Conservation (phyloP, 64 coral and sea anemone genomes). For the Dendrophyllia cribrosa region DNA sequence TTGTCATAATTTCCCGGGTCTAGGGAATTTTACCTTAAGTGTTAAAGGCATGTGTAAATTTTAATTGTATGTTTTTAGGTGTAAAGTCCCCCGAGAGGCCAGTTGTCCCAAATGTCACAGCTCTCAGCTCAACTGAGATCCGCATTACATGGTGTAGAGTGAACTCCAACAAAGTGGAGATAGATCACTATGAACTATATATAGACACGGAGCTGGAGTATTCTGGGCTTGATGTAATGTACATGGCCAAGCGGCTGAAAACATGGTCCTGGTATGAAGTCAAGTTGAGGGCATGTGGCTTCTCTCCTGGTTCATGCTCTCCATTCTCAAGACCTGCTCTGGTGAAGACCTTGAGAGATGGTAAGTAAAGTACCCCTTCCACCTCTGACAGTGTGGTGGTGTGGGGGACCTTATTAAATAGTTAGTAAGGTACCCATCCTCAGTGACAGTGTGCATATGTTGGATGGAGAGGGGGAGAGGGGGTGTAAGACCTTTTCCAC, state of each 20-base stretch:
- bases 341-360: conserved; percentile 63
- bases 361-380: conserved; percentile 44
- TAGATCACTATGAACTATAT: conserved; percentile 92
- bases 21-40: too few relatives aligned
- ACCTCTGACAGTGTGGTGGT: not conserved
- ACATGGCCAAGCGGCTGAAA: conserved; percentile 83
- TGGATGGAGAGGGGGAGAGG: too few relatives aligned
- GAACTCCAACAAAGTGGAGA: conserved; percentile 88
- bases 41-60: too few relatives aligned
- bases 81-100: conserved; percentile 78
- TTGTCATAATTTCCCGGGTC: too few relatives aligned
- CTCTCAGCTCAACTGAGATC: conserved; percentile 76
- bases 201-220: conserved; percentile 93
- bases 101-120: conserved; percentile 92
- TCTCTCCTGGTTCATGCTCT: conserved; percentile 80
- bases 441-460: too few relatives aligned
- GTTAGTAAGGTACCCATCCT: too few relatives aligned
- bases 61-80: not conserved
- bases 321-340: conserved; percentile 62
- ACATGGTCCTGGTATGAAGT: conserved; percentile 85
- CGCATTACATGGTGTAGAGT: conserved; percentile 92
- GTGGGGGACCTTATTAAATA: too few relatives aligned
- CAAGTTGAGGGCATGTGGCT: conserved; percentile 87
- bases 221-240: conserved; percentile 92
- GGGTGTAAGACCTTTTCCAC: too few relatives aligned